Base-by-base conservation (phyloP, 2,888 invertebrate species). In the Drosophila pseudotakahashii region DNA sequence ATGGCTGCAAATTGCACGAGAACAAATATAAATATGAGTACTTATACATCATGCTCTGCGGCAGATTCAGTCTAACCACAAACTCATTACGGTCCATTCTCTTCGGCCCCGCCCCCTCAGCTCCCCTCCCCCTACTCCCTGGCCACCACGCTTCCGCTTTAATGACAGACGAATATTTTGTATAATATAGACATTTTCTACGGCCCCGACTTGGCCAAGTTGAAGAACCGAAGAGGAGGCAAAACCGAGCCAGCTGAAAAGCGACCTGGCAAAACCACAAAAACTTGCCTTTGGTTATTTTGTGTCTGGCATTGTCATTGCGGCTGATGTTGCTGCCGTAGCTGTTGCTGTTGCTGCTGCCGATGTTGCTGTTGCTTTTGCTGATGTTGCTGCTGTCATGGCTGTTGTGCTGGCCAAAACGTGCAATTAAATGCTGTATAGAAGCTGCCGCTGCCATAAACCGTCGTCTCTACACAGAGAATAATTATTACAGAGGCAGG, bases 401-500 rank as follows among this genome's bases (percentile, higher is more conserved):
- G 45, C 54, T 55, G 51, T 61, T 61, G 51, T 51, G 71, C 62
- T 71, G 72, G 68, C 80, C 81, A 73, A 81, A 81, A 78, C 77
- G 80, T 81, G 81, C 84, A 81, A 81, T 81, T 81, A 81, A 81
- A 77, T 81, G 81, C 64, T 61, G 62, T 73, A 71, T 79, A 75
- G 77, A 60, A 71, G 75, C 66, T 16, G 52, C 63, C 55, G 64
- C 67, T 70, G 53, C 63, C 63, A 79, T 53, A 67, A 63, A 75
- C 79, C 64, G 53, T 61, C 19, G 36, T 58, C 9, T 11, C n/a
- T 44, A 58, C 61, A 58, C 58, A 45, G 61, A 32, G 30, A 58
- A 37, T 9, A 45, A 67, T 19, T 51, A 19, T 51, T 37, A n/a
- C 30, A 32, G 11, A 3, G 32, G 32, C 39, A 41, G 32, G 11